A percentile compares a stretch with the other conserved stretches of the same genome.
phyloP scores from a whole-genome alignment of 1,140 invertebrate genomes.

The Latrodectus geometricus region DNA sequence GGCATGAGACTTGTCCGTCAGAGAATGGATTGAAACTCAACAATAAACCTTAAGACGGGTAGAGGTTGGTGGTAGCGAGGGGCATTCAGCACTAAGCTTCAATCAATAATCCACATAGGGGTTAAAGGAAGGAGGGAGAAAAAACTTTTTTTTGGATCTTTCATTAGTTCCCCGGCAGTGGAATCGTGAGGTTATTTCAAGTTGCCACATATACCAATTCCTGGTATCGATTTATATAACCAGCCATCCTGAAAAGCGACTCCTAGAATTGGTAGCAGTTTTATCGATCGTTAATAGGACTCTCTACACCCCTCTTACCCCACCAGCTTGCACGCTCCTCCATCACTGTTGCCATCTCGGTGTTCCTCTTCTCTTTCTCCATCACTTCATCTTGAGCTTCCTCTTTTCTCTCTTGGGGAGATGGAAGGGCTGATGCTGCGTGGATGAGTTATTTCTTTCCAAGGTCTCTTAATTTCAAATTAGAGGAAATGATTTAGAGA shows the following conservation, averaged over 20 bases:
- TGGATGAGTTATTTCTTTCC: not conserved
- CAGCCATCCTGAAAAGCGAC: slow-evolving; percentile 42
- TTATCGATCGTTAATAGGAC: slow-evolving; percentile 46
- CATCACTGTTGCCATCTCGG: slow-evolving; percentile 51
- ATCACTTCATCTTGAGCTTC: slow-evolving; percentile 57
- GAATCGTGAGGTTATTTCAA: slow-evolving; percentile 36
- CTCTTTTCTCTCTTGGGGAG: not conserved
- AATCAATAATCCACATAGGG: slow-evolving; percentile 49
- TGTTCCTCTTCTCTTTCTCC: slow-evolving; percentile 8
- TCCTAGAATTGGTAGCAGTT: slow-evolving; percentile 42
- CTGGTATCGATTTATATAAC: slow-evolving; percentile 41
- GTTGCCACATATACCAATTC: slow-evolving; percentile 1
- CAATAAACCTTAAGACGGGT: slow-evolving; percentile 23
- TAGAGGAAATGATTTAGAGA: not conserved
- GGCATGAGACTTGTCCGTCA: slow-evolving; percentile 4
- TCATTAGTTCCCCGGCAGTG: slow-evolving; percentile 29
- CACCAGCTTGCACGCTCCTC: not conserved
- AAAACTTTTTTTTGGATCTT: slow-evolving; percentile 28
- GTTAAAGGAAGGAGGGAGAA: slow-evolving; percentile 22
- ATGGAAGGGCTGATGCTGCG: not conserved
- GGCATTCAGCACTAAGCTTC: slow-evolving; percentile 26
- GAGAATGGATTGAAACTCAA: slow-evolving; percentile 46
- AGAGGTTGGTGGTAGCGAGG: not conserved
- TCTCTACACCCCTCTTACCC: slow-evolving; percentile 1
- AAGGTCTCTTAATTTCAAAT: not conserved